These are phyloP conservation scores for Hecatera dysodea DNA, from an alignment of 2,888 invertebrate species.

Conservation along the genomic window DNA sequence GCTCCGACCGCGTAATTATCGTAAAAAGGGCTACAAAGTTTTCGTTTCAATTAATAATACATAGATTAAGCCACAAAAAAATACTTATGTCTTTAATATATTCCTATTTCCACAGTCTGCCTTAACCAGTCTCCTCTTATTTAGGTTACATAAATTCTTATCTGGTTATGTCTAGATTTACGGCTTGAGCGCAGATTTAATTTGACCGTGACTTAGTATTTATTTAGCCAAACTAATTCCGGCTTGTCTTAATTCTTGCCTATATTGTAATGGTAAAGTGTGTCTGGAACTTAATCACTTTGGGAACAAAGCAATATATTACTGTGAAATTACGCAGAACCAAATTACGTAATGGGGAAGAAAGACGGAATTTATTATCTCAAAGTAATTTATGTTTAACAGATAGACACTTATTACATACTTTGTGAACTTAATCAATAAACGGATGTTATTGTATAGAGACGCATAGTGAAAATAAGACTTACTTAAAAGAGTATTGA, in stretches of 20 bases:
- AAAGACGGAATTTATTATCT: conserved; percentile 19
- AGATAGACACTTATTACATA: conserved; percentile 3
- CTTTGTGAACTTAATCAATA: neutral
- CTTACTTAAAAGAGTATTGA: neutral
- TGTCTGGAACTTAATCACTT: conserved; percentile 39
- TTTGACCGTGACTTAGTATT: conserved; percentile 36
- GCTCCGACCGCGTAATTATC: too few relatives aligned
- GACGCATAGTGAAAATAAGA: neutral
- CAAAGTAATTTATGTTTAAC: conserved; percentile 37
- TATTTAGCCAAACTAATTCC: conserved; percentile 36
- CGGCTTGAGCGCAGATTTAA: conserved; percentile 27
- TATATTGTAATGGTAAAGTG: conserved; percentile 12
- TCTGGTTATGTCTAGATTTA: conserved; percentile 10
- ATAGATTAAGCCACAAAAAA: too few relatives aligned
- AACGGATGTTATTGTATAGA: neutral
- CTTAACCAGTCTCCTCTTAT: neutral
- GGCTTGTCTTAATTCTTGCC: conserved; percentile 30
- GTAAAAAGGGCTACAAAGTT: too few relatives aligned
- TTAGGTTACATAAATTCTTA: conserved; percentile 13
- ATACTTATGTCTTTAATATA: too few relatives aligned
- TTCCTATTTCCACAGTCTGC: neutral
- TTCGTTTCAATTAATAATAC: too few relatives aligned
- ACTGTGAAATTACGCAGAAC: conserved; percentile 45
- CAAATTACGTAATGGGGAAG: conserved; percentile 32
- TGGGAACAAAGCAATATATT: conserved; percentile 42